phyloP scores from a whole-genome alignment of 1,140 invertebrate genomes.

The Copidosoma floridanum region DNA sequence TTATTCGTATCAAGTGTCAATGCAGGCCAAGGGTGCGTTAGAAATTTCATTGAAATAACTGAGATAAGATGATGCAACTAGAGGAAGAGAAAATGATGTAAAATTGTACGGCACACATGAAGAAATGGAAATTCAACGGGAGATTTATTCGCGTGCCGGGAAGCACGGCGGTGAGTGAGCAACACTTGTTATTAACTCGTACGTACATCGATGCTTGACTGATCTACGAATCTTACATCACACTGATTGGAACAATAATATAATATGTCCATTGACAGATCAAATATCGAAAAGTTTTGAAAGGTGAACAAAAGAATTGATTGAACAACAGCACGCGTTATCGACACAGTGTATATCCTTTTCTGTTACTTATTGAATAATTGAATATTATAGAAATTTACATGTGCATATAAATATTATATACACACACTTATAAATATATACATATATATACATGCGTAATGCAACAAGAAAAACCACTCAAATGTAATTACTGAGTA shows the following conservation, averaged over 20 bases:
- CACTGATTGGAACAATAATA: no score
- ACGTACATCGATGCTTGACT: not conserved
- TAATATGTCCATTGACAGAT: not conserved
- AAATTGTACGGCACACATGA: not conserved
- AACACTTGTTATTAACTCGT: not conserved
- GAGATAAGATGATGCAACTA: no score
- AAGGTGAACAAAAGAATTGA: no score
- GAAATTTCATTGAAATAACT: no score
- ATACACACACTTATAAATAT: conserved; percentile 5
- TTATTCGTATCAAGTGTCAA: no score
- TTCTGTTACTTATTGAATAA: not conserved
- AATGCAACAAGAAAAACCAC: not conserved
- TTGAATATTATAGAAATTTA: no score
- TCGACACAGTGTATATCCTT: not conserved
- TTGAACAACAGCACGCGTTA: conserved; percentile 1
- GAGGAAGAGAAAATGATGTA: not conserved
- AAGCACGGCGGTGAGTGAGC: conserved; percentile 34
- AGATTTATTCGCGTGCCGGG: conserved; percentile 29
- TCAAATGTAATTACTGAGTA: no score
- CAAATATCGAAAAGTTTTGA: no score
- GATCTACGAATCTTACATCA: not conserved
- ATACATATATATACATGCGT: conserved; percentile 1
- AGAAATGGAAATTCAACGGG: conserved; percentile 20
- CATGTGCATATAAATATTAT: not conserved
- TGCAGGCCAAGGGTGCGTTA: no score